Evolutionary conservation across 2,113 vertebrate species (phyloP).

Genomic region (Oryzias woworae): DNA sequence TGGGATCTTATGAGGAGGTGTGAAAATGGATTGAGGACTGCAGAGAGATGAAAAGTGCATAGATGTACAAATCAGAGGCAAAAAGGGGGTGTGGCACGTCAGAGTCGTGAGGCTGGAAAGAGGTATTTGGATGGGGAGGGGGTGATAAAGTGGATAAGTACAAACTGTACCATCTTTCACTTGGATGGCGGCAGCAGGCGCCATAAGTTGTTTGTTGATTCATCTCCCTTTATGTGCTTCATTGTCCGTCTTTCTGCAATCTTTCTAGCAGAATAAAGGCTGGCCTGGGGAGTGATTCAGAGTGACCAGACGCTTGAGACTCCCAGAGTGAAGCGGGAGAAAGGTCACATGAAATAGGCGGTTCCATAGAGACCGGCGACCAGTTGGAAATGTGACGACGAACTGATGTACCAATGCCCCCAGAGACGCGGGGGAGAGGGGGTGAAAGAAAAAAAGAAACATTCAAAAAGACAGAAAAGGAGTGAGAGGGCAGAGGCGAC

Average conservation of each 20-base stretch:
- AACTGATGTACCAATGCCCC: slow-evolving; percentile 61
- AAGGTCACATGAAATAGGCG: slow-evolving; percentile 74
- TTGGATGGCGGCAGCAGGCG: slow-evolving; percentile 47
- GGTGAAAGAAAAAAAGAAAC: slow-evolving; percentile 54
- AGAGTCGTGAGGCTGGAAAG: slow-evolving; percentile 21
- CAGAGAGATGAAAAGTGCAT: slow-evolving; percentile 25
- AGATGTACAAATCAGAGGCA: slow-evolving; percentile 20
- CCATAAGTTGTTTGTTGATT: slow-evolving; percentile 63
- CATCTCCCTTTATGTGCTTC: slow-evolving; percentile 51
- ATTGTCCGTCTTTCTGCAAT: slow-evolving; percentile 42
- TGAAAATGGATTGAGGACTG: slow-evolving; percentile 39
- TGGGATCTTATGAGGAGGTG: slow-evolving; percentile 57
- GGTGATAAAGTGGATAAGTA: slow-evolving; percentile 51
- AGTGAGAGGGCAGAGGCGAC: background rate
- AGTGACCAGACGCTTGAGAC: slow-evolving; percentile 69
- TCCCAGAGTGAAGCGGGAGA: slow-evolving; percentile 47
- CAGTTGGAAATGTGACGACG: slow-evolving; percentile 63
- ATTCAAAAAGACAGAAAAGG: slow-evolving; percentile 35
- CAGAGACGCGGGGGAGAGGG: slow-evolving; percentile 8
- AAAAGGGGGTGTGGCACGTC: slow-evolving; percentile 7
- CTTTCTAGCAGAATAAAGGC: slow-evolving; percentile 68
- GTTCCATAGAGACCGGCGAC: slow-evolving; percentile 65
- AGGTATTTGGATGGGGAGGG: slow-evolving; percentile 33
- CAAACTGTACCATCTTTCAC: slow-evolving; percentile 50
- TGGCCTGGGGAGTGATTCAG: slow-evolving; percentile 62